phyloP scores from a whole-genome alignment of 2,888 invertebrate species.

The Allophyes oxyacanthae region DNA sequence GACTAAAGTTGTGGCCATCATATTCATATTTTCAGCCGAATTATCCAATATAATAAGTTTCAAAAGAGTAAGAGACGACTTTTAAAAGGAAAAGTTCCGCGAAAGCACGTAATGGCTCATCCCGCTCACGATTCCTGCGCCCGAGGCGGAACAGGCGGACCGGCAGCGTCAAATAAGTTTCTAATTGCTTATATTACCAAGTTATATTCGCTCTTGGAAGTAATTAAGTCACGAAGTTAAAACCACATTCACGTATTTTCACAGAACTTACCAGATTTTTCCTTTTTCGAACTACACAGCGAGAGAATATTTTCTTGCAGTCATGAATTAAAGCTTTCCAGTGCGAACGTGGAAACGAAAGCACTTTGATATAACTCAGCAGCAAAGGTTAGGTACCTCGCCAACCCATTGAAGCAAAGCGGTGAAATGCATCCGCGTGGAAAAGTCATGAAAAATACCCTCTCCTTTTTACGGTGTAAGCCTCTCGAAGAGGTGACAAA shows the following conservation, averaged over 20 bases:
- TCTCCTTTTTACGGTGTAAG: constrained; percentile 72
- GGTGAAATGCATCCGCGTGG: constrained; percentile 77
- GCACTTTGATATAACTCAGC: constrained; percentile 72
- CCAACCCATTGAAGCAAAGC: constrained; percentile 75
- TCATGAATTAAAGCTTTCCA: constrained; percentile 59
- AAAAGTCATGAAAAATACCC: constrained; percentile 80
- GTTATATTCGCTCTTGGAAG: constrained; percentile 86
- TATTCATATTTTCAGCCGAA: constrained; percentile 86
- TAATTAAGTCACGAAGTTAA: constrained; percentile 86
- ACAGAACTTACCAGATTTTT: constrained; percentile 68
- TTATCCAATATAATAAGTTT: constrained; percentile 88
- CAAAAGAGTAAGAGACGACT: constrained; percentile 87
- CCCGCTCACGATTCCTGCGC: constrained; percentile 86
- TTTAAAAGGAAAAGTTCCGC: constrained; percentile 88
- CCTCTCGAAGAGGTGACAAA: constrained; percentile 80
- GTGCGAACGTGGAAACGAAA: constrained; percentile 63
- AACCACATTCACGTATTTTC: constrained; percentile 81
- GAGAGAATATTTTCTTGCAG: constrained; percentile 58
- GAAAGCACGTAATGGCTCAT: constrained; percentile 89
- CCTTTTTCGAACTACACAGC: constrained; percentile 43
- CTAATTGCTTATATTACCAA: constrained; percentile 89
- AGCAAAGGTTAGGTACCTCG: constrained; percentile 71
- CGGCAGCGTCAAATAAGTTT: constrained; percentile 89
- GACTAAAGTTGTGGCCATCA: constrained; percentile 84
- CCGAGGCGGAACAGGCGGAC: constrained; percentile 86